These are phyloP conservation scores for Rotaria macrura DNA, from an alignment of 2,888 invertebrate species.

Conservation along the genomic window DNA sequence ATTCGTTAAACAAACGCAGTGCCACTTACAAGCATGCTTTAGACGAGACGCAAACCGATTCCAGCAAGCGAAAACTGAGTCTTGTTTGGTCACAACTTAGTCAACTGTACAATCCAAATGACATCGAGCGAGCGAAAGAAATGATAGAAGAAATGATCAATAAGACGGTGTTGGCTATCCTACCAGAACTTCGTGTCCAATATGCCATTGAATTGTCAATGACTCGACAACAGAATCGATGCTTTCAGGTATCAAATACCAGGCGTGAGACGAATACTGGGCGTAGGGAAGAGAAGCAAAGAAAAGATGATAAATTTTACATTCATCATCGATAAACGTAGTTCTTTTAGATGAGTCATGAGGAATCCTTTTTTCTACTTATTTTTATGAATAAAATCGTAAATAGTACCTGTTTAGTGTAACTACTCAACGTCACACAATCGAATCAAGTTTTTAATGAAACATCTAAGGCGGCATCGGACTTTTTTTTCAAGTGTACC, in stretches of 20 bases:
- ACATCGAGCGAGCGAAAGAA: slow-evolving; percentile 46
- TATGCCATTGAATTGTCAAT: slow-evolving; percentile 41
- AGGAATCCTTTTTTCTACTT: no score
- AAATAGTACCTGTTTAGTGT: no score
- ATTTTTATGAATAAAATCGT: no score
- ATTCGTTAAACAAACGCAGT: slow-evolving; percentile 52
- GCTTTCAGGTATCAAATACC: slow-evolving; percentile 50
- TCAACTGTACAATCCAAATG: neutral
- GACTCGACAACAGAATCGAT: slow-evolving; percentile 45
- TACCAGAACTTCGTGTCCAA: slow-evolving; percentile 51
- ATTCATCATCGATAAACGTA: no score
- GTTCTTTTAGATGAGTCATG: no score
- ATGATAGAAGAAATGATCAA: slow-evolving; percentile 50
- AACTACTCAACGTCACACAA: no score
- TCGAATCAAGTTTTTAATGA: no score
- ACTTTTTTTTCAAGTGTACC: no score
- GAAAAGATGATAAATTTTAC: no score
- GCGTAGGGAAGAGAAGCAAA: no score
- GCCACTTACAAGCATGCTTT: slow-evolving; percentile 47
- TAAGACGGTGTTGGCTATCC: slow-evolving; percentile 52
- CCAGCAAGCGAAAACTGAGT: slow-evolving; percentile 51
- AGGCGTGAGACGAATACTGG: neutral
- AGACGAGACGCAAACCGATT: slow-evolving; percentile 37
- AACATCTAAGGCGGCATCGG: no score
- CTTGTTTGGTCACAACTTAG: slow-evolving; percentile 49